phyloP scores from a whole-genome alignment of 2,113 vertebrate genomes.

The Chlorodrepanis virens region DNA sequence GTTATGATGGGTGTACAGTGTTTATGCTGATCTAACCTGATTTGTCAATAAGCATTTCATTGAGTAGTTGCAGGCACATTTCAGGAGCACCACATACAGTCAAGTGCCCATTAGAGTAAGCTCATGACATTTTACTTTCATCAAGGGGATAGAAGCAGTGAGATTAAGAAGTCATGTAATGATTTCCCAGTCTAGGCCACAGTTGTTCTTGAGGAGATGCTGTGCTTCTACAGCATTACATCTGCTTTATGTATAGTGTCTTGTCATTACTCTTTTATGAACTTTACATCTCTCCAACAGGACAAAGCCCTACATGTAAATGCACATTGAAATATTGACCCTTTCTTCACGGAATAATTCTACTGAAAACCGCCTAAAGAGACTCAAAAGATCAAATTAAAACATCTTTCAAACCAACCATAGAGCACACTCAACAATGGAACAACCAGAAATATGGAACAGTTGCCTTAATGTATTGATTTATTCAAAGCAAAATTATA shows the following conservation, averaged over 20 bases:
- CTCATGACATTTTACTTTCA: constrained; percentile 8
- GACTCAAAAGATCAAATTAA: neutral
- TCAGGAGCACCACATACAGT: neutral
- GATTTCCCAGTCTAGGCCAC: neutral
- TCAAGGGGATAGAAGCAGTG: neutral
- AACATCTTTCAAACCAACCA: neutral
- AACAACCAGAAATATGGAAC: neutral
- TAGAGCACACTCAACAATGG: neutral
- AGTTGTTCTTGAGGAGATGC: neutral
- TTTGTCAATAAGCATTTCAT: constrained; percentile 9
- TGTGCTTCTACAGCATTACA: neutral
- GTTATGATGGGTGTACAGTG: neutral
- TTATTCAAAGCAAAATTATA: neutral
- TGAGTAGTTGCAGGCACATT: neutral
- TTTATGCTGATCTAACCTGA: neutral
- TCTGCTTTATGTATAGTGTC: neutral
- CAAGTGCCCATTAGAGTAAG: constrained; percentile 26
- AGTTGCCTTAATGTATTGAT: neutral
- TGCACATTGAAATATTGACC: neutral
- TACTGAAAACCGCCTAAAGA: neutral
- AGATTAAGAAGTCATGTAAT: constrained; percentile 1
- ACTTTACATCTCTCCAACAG: neutral
- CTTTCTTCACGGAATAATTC: neutral
- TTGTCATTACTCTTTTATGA: constrained; percentile 31
- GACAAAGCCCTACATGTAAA: neutral